Base-by-base conservation (phyloP, 2,797 vertebrate species). In the Gallinago solitaria region DNA sequence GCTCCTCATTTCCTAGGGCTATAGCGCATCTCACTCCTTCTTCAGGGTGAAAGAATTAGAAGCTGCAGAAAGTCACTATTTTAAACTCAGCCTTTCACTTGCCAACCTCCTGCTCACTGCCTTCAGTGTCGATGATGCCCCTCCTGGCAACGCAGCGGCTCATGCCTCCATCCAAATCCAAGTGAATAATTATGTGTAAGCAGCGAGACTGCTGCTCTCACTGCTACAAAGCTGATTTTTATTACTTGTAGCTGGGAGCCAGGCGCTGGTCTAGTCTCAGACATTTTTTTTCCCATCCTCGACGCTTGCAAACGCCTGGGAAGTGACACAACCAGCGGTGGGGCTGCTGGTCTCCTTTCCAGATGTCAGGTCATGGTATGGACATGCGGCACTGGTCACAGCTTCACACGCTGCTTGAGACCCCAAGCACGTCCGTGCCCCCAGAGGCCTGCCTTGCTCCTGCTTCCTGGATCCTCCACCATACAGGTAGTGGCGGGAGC, bases 301-400 rank as follows among this genome's bases (percentile, higher is more conserved):
- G 3, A 39, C 0, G 0, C 43, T 41, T 82, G 56, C 11, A 45
- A 43, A 64, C 27, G 9, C 33, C 33, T 39, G 39, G 17, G 50
- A 73, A 86, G 37, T 11, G 35, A 61, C 33, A n/a, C 5, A 68
- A 20, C 4, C 16, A 6, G 2, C 24, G 8, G 5, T 3, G 2
- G 23, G 28, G 35, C 39, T 37, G 15, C 30, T 45, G 21, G 21
- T 75, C 19, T 51, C n/a, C 60, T 37, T 70, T 45, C 30, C 45
- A 68, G 53, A 39, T 5, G 5, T 12, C 13, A 67, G 7, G 23
- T 41, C 11, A 2, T 21, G 25, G 17, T 12, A 61, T 6, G 11
- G 18, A 12, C 14, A 4, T 0, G 18, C 27, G 11, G 16, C 6
- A 11, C 3, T 5, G 4, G 39, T 56, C 9, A 3, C 35, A 60